phyloP scores from a whole-genome alignment of 2,888 invertebrate genomes.

The Heliconius charithonia region DNA sequence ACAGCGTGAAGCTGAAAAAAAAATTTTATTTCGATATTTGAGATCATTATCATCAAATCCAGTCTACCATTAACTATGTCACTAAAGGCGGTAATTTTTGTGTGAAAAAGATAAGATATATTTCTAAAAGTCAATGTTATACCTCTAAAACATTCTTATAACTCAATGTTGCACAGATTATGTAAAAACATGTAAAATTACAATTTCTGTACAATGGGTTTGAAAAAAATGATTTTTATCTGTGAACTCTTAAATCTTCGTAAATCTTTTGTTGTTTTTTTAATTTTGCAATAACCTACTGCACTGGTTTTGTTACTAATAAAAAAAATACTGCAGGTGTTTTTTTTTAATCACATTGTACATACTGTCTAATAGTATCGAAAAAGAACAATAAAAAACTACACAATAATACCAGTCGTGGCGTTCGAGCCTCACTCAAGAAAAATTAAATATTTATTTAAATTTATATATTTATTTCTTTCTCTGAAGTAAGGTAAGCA shows the following conservation, averaged over 20 bases:
- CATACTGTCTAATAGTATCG: no score
- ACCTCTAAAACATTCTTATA: not conserved
- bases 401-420: no score
- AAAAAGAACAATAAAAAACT: no score
- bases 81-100: not conserved
- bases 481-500: no score
- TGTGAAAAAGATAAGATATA: slow-evolving; percentile 4
- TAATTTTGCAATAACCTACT: slow-evolving; percentile 6
- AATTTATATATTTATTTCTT: no score
- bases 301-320: not conserved
- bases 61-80: not conserved
- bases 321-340: not conserved
- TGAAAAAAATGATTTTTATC: slow-evolving; percentile 8
- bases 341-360: no score
- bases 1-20: no score
- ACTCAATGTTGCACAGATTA: not conserved
- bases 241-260: not conserved
- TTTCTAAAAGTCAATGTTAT: not conserved
- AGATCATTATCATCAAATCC: not conserved
- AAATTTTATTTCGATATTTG: no score
- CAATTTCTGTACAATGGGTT: not conserved
- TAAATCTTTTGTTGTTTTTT: not conserved
- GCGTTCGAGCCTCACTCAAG: no score
- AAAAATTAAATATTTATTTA: no score
- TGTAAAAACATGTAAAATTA: slow-evolving; percentile 12